Conservation (phyloP, 2,888 invertebrate species). For the Arge pagana region DNA sequence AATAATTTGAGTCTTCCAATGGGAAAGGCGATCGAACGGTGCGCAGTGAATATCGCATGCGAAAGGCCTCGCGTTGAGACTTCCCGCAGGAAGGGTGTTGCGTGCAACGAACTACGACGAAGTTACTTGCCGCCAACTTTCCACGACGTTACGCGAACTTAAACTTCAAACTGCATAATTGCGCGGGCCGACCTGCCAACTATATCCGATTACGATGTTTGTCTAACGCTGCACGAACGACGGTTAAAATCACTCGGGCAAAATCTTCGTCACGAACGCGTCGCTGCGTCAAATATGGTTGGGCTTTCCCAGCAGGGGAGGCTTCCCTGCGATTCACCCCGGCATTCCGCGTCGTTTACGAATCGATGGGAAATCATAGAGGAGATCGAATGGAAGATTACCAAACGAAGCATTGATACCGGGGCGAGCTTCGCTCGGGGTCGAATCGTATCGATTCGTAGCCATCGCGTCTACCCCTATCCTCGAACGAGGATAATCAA, state of each 20-base stretch:
- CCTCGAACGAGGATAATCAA: too few relatives aligned
- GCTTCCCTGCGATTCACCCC: too few relatives aligned
- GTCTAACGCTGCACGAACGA: constrained; percentile 4
- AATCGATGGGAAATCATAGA: too few relatives aligned
- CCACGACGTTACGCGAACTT: constrained; percentile 15
- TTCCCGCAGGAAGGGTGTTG: constrained; percentile 8
- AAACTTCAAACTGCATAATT: constrained; percentile 17
- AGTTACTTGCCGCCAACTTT: constrained; percentile 5
- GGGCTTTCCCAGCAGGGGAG: too few relatives aligned
- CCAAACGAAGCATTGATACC: too few relatives aligned
- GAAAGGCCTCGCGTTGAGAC: background rate
- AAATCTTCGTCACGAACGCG: constrained; percentile 6
- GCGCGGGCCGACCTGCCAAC: constrained; percentile 9
- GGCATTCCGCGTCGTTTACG: too few relatives aligned
- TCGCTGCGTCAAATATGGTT: too few relatives aligned
- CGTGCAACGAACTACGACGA: constrained; percentile 11
- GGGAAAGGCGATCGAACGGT: background rate
- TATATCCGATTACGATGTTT: constrained; percentile 1
- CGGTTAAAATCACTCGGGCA: constrained; percentile 14
- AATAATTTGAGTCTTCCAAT: background rate
- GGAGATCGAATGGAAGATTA: too few relatives aligned
- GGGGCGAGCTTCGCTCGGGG: too few relatives aligned
- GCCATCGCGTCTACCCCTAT: too few relatives aligned
- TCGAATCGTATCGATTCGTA: too few relatives aligned
- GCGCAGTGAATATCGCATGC: background rate